These are phyloP conservation scores for Pterois miles DNA, from an alignment of 2,797 vertebrate genomes.

Conservation along the genomic window DNA sequence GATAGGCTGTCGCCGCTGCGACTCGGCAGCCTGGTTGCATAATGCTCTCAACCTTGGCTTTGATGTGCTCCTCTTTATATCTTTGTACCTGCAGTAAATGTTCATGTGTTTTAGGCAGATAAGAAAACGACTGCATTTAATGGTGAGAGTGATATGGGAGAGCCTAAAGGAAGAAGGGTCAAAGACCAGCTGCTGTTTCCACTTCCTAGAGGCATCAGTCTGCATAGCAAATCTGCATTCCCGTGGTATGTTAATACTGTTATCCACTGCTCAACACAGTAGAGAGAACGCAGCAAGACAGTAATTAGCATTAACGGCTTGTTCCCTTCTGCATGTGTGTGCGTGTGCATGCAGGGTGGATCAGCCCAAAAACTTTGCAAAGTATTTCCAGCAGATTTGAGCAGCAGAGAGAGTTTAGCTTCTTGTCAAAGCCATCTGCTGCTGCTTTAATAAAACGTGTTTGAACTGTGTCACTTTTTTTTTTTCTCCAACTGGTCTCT, in stretches of 20 bases:
- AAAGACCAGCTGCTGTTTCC: background rate
- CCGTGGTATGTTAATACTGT: background rate
- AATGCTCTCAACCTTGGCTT: constrained; percentile 58
- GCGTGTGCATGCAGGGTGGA: background rate
- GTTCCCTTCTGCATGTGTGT: background rate
- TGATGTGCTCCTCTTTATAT: constrained; percentile 45
- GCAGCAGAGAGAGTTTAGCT: constrained; percentile 30
- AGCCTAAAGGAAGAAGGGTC: background rate
- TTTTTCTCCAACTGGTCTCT: constrained; percentile 3
- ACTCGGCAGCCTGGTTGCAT: constrained; percentile 47
- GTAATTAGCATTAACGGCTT: background rate
- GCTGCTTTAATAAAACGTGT: constrained; percentile 46
- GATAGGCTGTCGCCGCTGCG: constrained; percentile 45
- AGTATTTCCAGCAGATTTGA: constrained; percentile 30
- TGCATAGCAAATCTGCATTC: background rate
- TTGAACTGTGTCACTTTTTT: constrained; percentile 30
- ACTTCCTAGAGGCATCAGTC: background rate
- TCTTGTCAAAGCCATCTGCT: constrained; percentile 52
- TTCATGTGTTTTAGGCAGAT: constrained; percentile 4
- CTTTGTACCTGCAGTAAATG: constrained; percentile 40
- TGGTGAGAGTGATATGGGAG: background rate
- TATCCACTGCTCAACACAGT: background rate
- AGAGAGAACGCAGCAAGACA: background rate
- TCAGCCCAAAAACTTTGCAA: constrained; percentile 26
- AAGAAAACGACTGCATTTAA: constrained; percentile 8